These are phyloP conservation scores for Chrysaora quinquecirrha DNA, from an alignment of 30 jellyfish, hydroid and myxozoan species.

Conservation along the genomic window DNA sequence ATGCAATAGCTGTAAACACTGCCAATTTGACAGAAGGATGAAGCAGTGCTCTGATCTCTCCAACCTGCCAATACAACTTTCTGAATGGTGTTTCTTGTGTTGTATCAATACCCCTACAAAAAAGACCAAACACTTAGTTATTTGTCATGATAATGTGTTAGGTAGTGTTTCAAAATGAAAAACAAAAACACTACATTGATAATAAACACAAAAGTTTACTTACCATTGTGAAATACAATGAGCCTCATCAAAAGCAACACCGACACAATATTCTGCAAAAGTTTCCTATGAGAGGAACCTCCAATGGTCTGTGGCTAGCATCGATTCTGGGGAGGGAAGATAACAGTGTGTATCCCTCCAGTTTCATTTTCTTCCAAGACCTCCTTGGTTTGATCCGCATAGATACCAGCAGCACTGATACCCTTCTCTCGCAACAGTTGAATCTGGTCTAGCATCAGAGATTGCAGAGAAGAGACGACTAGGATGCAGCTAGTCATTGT, in stretches of 20 bases:
- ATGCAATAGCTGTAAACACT: neutral
- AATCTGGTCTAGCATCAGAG: slow-evolving; percentile 47
- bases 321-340: neutral
- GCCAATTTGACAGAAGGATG: neutral
- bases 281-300: neutral
- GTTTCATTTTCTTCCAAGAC: neutral
- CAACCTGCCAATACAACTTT: neutral
- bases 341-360: neutral
- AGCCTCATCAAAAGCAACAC: slow-evolving; percentile 24
- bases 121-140: too few species aligned
- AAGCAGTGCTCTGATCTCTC: neutral
- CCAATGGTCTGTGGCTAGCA: neutral
- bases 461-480: slow-evolving; percentile 14
- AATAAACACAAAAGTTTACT: too few species aligned
- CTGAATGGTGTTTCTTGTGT: too few species aligned
- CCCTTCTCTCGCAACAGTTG: slow-evolving; percentile 7
- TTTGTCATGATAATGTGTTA: too few species aligned
- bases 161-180: too few species aligned
- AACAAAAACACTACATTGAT: too few species aligned
- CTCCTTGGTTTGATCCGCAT: slow-evolving; percentile 30
- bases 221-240: slow-evolving; percentile 9
- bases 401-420: slow-evolving; percentile 27
- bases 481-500: neutral
- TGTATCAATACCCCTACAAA: too few species aligned
- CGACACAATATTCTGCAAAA: neutral